These are phyloP conservation scores for Stomorhina lunata DNA, from an alignment of 2,888 invertebrate species.

Conservation along the genomic window DNA sequence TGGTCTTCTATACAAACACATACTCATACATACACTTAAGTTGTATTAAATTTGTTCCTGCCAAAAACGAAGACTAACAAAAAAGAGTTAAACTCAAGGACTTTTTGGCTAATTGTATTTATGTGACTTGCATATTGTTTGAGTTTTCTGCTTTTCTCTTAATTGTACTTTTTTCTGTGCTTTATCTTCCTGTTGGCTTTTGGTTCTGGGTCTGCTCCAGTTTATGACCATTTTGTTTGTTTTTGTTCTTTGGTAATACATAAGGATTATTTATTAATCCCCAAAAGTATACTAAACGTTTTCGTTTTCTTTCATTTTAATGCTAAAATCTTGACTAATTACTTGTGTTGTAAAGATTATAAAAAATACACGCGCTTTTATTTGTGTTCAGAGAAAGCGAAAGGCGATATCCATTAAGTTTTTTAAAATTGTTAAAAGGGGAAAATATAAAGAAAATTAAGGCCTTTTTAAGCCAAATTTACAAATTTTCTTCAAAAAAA, in stretches of 20 bases:
- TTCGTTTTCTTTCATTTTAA: not conserved
- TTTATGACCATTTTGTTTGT: constrained; percentile 19
- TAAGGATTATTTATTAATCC: constrained; percentile 51
- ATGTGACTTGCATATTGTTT: constrained; percentile 73
- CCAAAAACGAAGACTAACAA: not conserved
- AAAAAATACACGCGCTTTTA: too few species aligned
- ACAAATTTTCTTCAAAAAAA: too few species aligned
- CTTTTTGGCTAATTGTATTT: constrained; percentile 75
- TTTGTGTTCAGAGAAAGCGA: too few species aligned
- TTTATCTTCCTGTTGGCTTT: constrained; percentile 35
- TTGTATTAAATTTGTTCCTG: not conserved
- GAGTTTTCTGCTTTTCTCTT: constrained; percentile 25
- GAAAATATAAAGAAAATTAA: too few species aligned
- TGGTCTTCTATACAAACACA: constrained; percentile 10
- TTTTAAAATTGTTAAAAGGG: too few species aligned
- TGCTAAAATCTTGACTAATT: constrained; percentile 54
- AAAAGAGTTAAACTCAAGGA: constrained; percentile 72
- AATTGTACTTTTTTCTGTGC: constrained; percentile 4
- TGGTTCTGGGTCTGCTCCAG: not conserved
- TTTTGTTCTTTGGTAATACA: constrained; percentile 8
- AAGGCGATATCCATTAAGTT: too few species aligned
- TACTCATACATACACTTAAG: not conserved
- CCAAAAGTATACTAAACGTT: constrained; percentile 51
- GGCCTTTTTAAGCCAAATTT: too few species aligned
- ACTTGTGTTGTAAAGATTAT: constrained; percentile 37